Evolutionary conservation across 2,888 invertebrate genomes (phyloP), one percentile per base, ranked within the genome.

Genomic region (Epistrophe grossulariae): DNA sequence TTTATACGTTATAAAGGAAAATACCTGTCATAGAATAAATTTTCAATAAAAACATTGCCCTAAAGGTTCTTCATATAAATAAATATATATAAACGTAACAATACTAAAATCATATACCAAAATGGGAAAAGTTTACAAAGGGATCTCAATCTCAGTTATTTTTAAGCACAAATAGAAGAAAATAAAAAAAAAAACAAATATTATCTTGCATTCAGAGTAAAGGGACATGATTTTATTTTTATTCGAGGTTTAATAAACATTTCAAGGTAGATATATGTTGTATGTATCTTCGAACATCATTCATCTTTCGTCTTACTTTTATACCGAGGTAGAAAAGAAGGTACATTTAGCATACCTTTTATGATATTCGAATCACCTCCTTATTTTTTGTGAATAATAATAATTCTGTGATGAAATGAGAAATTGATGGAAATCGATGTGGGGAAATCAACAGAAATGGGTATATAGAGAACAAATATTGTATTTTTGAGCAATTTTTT

Each of bases 391-490:
- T 35, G 55, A 59, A 60, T 48, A 72, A 59, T 48, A 45, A 68
- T 35, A 24, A 31, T 68, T 68, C 15, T 10, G n/a, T n/a, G 60
- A 35, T 59, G 55, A 79, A 79, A 84, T 79, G 84, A 76, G 70
- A 84, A 79, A 79, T 84, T 84, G 79, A 84, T 84, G 71, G 71
- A 79, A 79, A 76, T 79, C 79, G 79, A 76, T 71, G 24, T 35
- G 50, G 57, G 57, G 45, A 70, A 40, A 57, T 70, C 8, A 11
- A 17, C 35, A 11, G 5, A 38, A 17, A 24, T 43, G 40, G 15
- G 24, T 3, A 28, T 5, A n/a, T 2, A 9, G 7, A 15, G 15
- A 28, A 28, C 24, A 55, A 28, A 45, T 64, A 64, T 48, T 45
- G 28, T 64, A 45, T 45, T 45, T 64, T 35, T 35, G 35, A 35